Conservation (phyloP, 1,140 invertebrate species). For the Drosophila sp. region DNA sequence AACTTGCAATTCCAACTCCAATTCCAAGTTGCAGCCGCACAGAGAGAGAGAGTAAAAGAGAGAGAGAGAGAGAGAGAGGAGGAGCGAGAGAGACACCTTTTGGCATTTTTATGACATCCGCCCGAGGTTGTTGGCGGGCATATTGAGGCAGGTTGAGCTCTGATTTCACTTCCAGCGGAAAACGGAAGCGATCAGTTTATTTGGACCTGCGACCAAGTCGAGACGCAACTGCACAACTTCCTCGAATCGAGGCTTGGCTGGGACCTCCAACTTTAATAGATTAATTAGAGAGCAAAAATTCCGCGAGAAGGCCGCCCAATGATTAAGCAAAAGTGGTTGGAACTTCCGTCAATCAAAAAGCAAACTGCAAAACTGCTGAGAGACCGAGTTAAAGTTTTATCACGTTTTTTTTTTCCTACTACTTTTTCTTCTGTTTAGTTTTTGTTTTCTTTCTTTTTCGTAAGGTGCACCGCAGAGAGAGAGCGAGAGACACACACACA, state of each 20-base stretch:
- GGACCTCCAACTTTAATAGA: conserved; percentile 71
- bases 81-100: conserved; percentile 18
- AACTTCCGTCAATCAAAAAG: conserved; percentile 70
- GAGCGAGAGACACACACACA: background rate
- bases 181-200: conserved; percentile 71
- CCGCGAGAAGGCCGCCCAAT: conserved; percentile 63
- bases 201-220: conserved; percentile 31
- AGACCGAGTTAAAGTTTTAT: conserved; percentile 45
- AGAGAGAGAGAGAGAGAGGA: no score
- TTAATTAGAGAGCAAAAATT: conserved; percentile 68
- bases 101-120: conserved; percentile 78
- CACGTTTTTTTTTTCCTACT: conserved; percentile 26
- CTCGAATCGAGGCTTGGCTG: conserved; percentile 62
- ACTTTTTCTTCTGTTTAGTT: background rate
- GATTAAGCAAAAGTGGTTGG: conserved; percentile 75
- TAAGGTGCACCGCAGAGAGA: conserved; percentile 34
- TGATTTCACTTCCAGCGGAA: conserved; percentile 80
- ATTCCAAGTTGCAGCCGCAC: background rate
- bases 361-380: conserved; percentile 14
- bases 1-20: background rate
- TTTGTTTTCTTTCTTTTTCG: conserved; percentile 27
- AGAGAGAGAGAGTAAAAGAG: background rate
- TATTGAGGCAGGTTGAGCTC: conserved; percentile 25
- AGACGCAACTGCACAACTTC: conserved; percentile 55
- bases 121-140: conserved; percentile 18